Evolutionary conservation across 2,797 vertebrate genomes (phyloP), one percentile per base, ranked within the genome.

Genomic region (Enteromius treurensis): DNA sequence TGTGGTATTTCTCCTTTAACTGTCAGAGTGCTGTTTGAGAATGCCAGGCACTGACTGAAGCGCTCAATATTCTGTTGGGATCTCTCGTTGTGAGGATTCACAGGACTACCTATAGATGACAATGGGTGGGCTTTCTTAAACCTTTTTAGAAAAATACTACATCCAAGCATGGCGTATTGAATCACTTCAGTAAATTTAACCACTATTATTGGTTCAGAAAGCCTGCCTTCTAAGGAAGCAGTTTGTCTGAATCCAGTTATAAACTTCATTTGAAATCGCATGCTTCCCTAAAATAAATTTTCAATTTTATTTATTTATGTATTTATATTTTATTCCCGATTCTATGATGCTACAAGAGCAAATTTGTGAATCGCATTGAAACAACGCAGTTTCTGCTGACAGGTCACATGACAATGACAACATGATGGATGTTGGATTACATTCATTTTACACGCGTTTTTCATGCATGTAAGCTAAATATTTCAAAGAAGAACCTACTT

Each of bases 11-110:
- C 62, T 3, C 40, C 37, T 82, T 45, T 21, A 62, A 79, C 49
- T 26, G 81, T 13, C 51, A 23, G 62, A 70, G 9, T 60, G 65
- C 74, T 62, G 8, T 58, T 76, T 42, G 11, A 29, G 62, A 55
- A 82, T 45, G 81, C 23, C 26, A 55, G 75, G 51, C 64, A 70
- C 74, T 34, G 51, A 45, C 49, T 62, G 17, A 83, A 58, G 32
- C 13, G 3, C 23, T 32, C 73, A n/a, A 69, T 75, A 65, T 65
- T 65, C 62, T 15, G 23, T 42, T 32, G 62, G 62, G 19, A 60
- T 69, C 8, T n/a, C 11, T 82, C 15, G 5, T 69, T 49, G 10
- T 49, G 42, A 79, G 40, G 47, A n/a, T 34, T 14, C 49, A 26
- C n/a, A 40, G 14, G 49, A 55, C 47, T 53, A 17, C 53, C 53